Evolutionary conservation across 2,888 invertebrate species (phyloP).

Genomic region (Drosophila subsilvestris): DNA sequence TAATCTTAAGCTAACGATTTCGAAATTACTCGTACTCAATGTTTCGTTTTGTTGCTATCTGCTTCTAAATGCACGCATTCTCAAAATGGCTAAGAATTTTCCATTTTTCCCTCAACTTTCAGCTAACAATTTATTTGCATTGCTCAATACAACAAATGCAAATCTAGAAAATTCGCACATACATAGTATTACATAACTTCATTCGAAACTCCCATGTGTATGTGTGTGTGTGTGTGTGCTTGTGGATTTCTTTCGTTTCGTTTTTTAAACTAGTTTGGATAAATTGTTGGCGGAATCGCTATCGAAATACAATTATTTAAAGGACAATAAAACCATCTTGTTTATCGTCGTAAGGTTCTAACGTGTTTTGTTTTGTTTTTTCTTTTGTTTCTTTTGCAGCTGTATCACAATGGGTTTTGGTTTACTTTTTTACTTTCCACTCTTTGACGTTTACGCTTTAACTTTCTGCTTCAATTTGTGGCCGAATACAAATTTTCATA

Average conservation of each 20-base stretch:
- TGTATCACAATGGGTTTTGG: constrained; percentile 56
- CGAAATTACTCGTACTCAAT: constrained; percentile 26
- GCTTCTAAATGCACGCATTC: constrained; percentile 71
- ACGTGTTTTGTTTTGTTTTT: constrained; percentile 32
- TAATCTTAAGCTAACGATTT: constrained; percentile 20
- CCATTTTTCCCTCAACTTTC: constrained; percentile 35
- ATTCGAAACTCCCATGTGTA: constrained; percentile 49
- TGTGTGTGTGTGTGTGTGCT: constrained; percentile 33
- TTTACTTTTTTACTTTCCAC: constrained; percentile 24
- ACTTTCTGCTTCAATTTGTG: constrained; percentile 27
- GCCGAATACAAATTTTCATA: constrained; percentile 24
- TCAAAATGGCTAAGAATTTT: constrained; percentile 77
- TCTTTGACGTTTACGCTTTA: constrained; percentile 20
- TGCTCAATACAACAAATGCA: constrained; percentile 57
- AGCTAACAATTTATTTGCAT: constrained; percentile 16
- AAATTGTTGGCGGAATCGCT: constrained; percentile 70
- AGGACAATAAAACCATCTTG: constrained; percentile 31
- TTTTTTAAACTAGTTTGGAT: constrained; percentile 72
- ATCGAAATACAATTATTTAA: constrained; percentile 39
- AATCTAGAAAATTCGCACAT: constrained; percentile 41
- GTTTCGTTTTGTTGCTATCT: constrained; percentile 45
- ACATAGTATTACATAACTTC: constrained; percentile 57
- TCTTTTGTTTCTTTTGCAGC: constrained; percentile 30
- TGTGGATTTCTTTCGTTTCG: constrained; percentile 19
- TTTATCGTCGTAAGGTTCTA: constrained; percentile 34